These are phyloP conservation scores for Caenorhabditis japonica DNA, from an alignment of 2,888 invertebrate species.

Conservation along the genomic window DNA sequence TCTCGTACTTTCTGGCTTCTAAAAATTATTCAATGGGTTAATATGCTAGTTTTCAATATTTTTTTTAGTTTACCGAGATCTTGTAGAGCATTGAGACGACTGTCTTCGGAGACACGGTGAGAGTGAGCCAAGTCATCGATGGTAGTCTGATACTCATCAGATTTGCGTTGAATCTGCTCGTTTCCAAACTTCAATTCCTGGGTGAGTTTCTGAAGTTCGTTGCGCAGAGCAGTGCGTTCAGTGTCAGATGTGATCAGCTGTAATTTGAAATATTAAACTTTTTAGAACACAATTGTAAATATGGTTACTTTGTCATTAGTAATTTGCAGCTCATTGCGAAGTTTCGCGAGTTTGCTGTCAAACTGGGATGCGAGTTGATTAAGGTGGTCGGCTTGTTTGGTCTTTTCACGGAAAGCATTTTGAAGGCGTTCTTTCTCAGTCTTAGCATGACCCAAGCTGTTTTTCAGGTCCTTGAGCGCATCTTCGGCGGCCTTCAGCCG, in stretches of 20 bases:
- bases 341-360: constrained; percentile 69
- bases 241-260: constrained; percentile 72
- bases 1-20: constrained; percentile 75
- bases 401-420: constrained; percentile 74
- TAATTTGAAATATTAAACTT: background rate
- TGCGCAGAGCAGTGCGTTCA: constrained; percentile 69
- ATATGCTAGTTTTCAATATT: no score
- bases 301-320: constrained; percentile 70
- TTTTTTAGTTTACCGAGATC: constrained; percentile 48
- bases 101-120: constrained; percentile 73
- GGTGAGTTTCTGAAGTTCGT: constrained; percentile 68
- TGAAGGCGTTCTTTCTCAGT: constrained; percentile 73
- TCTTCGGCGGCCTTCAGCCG: constrained; percentile 69
- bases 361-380: constrained; percentile 70
- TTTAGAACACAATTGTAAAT: background rate
- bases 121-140: constrained; percentile 74
- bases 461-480: constrained; percentile 69
- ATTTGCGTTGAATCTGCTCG: constrained; percentile 75
- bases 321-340: constrained; percentile 71
- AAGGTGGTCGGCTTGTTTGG: constrained; percentile 74
- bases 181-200: constrained; percentile 75
- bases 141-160: constrained; percentile 74
- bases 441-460: constrained; percentile 65
- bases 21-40: constrained; percentile 12
- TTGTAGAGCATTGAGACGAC: constrained; percentile 74